Evolutionary conservation across 2,797 vertebrate genomes (phyloP).

Genomic region (Chloroceryle inda): DNA sequence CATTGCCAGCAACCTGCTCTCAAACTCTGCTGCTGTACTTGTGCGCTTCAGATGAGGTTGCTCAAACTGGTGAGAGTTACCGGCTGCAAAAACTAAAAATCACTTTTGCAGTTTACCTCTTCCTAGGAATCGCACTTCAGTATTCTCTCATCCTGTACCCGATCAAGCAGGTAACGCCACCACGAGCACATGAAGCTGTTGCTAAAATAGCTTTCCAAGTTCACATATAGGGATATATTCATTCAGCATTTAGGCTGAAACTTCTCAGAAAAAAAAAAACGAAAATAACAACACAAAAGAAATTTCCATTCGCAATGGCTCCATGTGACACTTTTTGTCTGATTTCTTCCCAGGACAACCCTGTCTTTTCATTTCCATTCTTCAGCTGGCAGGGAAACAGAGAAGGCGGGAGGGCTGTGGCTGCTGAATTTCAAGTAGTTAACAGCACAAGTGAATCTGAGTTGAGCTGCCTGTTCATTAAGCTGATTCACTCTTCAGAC

Average conservation of each 20-base stretch:
- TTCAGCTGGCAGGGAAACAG: constrained; percentile 47
- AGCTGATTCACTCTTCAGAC: constrained; percentile 55
- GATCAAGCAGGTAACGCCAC: background rate
- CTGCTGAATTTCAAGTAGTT: constrained; percentile 69
- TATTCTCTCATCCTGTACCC: background rate
- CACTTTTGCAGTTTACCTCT: background rate
- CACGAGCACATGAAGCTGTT: background rate
- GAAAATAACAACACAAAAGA: background rate
- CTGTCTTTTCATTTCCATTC: constrained; percentile 48
- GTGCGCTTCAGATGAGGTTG: background rate
- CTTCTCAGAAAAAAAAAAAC: background rate
- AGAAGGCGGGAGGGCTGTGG: constrained; percentile 43
- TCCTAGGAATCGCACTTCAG: background rate
- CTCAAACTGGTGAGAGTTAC: background rate
- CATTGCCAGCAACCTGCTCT: background rate
- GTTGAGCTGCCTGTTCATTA: constrained; percentile 31
- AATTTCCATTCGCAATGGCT: background rate
- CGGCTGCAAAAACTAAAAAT: background rate
- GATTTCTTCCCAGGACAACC: constrained; percentile 24
- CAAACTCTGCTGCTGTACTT: background rate
- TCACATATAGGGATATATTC: background rate
- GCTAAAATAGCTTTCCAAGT: background rate
- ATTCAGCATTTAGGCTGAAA: background rate
- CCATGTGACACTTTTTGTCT: constrained; percentile 7
- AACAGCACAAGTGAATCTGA: constrained; percentile 20